A percentile compares a stretch with the other conserved stretches of the same genome.
Evolutionary conservation across 2,888 invertebrate species (phyloP).

Genomic region (Drosophila algonquin): DNA sequence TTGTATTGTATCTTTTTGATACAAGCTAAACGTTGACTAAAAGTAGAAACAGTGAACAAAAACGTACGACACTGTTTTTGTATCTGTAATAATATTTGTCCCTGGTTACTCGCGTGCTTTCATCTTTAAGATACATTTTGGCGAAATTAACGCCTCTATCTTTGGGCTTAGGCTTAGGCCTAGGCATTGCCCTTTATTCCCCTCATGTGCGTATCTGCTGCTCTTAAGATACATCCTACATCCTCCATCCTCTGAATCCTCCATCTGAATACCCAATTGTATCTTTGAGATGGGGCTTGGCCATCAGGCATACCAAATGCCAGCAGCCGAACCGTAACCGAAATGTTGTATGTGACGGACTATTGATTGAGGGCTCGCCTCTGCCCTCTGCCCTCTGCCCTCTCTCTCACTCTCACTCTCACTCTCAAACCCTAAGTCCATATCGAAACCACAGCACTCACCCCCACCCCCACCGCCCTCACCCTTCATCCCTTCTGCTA

Average conservation of each 20-base stretch:
- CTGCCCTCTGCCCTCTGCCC: not conserved
- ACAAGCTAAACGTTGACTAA: too few relatives aligned
- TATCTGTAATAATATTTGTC: too few relatives aligned
- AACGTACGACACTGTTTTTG: too few relatives aligned
- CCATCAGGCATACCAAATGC: conserved; percentile 33
- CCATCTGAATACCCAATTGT: not conserved
- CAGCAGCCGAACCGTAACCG: conserved; percentile 32
- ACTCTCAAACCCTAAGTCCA: conserved; percentile 23
- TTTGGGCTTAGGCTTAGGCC: too few relatives aligned
- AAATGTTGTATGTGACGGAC: conserved; percentile 37
- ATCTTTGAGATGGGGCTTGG: conserved; percentile 14
- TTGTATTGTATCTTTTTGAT: too few relatives aligned
- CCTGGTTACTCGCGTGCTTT: too few relatives aligned
- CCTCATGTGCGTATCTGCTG: not conserved
- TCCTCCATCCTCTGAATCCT: not conserved
- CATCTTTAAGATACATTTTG: too few relatives aligned
- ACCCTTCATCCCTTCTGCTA: conserved; percentile 16
- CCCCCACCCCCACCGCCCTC: not conserved
- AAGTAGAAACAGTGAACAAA: too few relatives aligned
- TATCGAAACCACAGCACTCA: conserved; percentile 21
- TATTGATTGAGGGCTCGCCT: conserved; percentile 39
- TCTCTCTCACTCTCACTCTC: not conserved
- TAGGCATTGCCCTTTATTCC: not conserved
- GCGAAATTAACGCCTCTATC: too few relatives aligned
- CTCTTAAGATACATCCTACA: not conserved